A percentile compares a stretch with the other conserved stretches of the same genome.
Conservation (phyloP, 2,113 vertebrate species). For the Sylvilagus bachmani region DNA sequence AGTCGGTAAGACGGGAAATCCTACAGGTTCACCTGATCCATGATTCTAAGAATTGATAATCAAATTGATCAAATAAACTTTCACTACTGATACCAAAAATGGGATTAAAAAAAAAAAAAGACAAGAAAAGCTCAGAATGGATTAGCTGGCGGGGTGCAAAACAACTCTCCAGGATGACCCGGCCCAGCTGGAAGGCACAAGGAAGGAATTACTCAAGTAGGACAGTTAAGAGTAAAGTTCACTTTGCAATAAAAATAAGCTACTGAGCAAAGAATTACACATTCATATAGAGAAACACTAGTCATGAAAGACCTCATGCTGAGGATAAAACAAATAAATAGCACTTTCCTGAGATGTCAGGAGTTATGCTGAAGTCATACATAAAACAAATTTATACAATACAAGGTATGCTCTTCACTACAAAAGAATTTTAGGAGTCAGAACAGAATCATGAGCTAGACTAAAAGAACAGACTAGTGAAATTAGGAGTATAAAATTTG, state of each 20-base stretch:
- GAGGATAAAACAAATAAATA: conserved; percentile 15
- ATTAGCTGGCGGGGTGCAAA: background rate
- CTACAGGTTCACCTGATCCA: background rate
- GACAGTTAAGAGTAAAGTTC: conserved; percentile 22
- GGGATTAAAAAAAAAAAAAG: background rate
- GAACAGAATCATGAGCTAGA: background rate
- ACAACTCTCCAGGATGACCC: background rate
- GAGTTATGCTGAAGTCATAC: background rate
- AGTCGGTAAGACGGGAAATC: conserved; percentile 20
- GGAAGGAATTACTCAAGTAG: background rate
- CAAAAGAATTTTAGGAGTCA: background rate
- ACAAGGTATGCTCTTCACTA: background rate
- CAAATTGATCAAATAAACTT: conserved; percentile 23
- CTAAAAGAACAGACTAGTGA: background rate
- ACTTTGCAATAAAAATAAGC: background rate
- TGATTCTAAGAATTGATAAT: background rate
- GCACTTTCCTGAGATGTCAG: background rate
- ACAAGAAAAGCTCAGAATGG: background rate
- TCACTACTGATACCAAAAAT: background rate
- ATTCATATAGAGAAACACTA: conserved; percentile 42
- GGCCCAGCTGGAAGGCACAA: background rate
- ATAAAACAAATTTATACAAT: conserved; percentile 20
- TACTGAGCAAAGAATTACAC: background rate
- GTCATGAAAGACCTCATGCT: background rate
- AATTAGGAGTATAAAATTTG: background rate